Percentiles rank a stretch among this genome's conserved stretches.
Conservation (phyloP, 1,140 invertebrate species). For the Gonioctena quinquepunctata region DNA sequence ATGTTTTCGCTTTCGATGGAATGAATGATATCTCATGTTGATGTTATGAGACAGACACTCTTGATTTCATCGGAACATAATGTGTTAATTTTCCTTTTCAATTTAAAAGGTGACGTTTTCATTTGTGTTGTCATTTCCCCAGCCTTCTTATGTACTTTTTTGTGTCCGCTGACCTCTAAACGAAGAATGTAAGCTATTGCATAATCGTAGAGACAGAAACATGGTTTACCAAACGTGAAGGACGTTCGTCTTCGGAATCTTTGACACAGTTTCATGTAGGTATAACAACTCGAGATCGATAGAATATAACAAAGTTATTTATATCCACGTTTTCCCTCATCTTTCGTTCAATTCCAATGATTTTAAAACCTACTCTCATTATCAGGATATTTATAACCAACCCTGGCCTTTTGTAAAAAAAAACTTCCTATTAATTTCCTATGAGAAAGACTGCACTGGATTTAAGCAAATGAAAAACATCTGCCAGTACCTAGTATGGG, state of each 20-base stretch:
- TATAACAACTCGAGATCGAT: too few relatives aligned
- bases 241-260: constrained; percentile 33
- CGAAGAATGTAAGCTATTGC: constrained; percentile 44
- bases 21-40: constrained; percentile 14
- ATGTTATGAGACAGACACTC: not conserved
- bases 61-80: constrained; percentile 17
- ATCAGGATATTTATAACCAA: too few relatives aligned
- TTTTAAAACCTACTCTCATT: too few relatives aligned
- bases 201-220: constrained; percentile 29
- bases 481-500: not conserved
- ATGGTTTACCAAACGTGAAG: constrained; percentile 32
- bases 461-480: not conserved
- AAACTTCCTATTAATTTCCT: too few relatives aligned
- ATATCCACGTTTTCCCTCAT: too few relatives aligned
- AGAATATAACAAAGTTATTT: too few relatives aligned
- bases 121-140: not conserved
- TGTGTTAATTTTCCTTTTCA: not conserved
- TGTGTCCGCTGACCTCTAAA: constrained; percentile 37
- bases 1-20: constrained; percentile 37
- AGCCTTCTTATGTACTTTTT: constrained; percentile 19
- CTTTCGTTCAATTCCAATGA: too few relatives aligned
- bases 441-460: too few relatives aligned
- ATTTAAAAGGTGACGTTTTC: constrained; percentile 15
- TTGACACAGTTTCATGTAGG: too few relatives aligned
- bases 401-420: too few relatives aligned